Percentiles rank a stretch among this genome's conserved stretches.
These are phyloP conservation scores for Oasisia sp. DNA, from an alignment of 2,888 invertebrate species.

Conservation along the genomic window DNA sequence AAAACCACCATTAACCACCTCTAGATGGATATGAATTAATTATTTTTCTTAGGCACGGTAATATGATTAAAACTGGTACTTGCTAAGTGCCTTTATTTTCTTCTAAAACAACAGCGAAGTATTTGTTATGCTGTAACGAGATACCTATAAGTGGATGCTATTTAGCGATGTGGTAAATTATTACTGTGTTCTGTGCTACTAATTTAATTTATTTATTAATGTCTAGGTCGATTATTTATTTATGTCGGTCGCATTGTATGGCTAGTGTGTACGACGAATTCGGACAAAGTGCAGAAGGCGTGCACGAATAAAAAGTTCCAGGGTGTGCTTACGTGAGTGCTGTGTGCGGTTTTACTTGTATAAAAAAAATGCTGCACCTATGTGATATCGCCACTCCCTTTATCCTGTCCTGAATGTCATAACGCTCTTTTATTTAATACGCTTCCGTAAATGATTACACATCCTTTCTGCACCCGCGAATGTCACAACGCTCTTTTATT, in stretches of 20 bases:
- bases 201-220: background rate
- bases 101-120: background rate
- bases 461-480: no score
- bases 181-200: background rate
- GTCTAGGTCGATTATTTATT: constrained; percentile 4
- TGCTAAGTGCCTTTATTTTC: background rate
- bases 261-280: background rate
- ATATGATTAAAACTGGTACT: background rate
- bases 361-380: background rate
- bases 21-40: background rate
- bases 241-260: background rate
- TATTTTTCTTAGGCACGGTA: background rate
- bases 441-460: background rate
- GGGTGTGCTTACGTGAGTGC: background rate
- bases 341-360: background rate
- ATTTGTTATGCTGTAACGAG: background rate
- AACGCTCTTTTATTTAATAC: background rate
- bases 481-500: no score
- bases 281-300: background rate
- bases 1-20: background rate
- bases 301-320: background rate
- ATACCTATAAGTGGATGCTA: background rate
- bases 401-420: background rate
- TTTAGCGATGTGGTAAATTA: background rate
- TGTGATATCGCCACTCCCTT: background rate